These are phyloP conservation scores for Nezara viridula DNA, from an alignment of 2,888 invertebrate species.

Conservation along the genomic window DNA sequence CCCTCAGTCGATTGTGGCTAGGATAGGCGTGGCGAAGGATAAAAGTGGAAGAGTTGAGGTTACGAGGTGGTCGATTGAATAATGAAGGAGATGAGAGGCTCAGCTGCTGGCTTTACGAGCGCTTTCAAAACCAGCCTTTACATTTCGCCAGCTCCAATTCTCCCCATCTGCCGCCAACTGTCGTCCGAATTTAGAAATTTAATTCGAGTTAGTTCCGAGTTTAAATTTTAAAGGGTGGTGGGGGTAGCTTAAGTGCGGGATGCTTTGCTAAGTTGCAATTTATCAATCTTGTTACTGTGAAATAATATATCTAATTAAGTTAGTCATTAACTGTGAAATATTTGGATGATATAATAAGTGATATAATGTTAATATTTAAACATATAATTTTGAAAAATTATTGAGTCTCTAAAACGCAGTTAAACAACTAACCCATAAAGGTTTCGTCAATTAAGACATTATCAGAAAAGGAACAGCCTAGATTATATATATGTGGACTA, in stretches of 20 bases:
- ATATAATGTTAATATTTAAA: too few relatives aligned
- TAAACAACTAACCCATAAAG: too few relatives aligned
- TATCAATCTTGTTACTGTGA: not conserved
- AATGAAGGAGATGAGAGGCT: conserved; percentile 34
- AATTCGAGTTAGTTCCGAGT: not conserved
- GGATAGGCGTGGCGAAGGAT: not conserved
- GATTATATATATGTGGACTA: too few relatives aligned
- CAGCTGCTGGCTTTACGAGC: conserved; percentile 33
- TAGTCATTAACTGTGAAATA: too few relatives aligned
- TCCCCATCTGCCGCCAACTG: not conserved
- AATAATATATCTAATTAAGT: not conserved
- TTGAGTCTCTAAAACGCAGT: too few relatives aligned
- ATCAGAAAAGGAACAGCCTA: too few relatives aligned
- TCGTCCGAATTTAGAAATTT: not conserved
- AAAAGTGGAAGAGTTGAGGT: not conserved
- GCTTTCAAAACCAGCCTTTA: not conserved
- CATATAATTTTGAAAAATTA: too few relatives aligned
- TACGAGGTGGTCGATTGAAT: conserved; percentile 33
- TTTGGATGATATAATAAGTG: too few relatives aligned
- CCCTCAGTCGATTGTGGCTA: not conserved
- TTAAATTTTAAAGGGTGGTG: not conserved
- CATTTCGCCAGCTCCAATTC: conserved; percentile 29
- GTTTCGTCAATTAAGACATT: too few relatives aligned
- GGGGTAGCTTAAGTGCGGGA: not conserved
- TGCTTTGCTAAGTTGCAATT: not conserved